Evolutionary conservation across 2,888 invertebrate species (phyloP).

Genomic region (Leucoptera coffeella): DNA sequence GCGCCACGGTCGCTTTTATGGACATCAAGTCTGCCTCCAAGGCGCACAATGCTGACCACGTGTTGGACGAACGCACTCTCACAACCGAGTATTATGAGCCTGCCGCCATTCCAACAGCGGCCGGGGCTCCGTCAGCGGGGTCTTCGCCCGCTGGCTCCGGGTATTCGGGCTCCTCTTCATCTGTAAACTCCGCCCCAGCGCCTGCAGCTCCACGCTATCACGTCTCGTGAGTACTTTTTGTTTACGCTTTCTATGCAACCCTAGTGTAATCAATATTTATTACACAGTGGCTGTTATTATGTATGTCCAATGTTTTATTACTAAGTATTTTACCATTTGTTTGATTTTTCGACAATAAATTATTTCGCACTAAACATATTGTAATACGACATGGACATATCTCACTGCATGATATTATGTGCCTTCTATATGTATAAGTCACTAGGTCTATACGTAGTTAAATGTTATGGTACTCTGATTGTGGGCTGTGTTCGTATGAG

Average conservation of each 20-base stretch:
- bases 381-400: no score
- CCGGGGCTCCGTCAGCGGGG: constrained; percentile 47
- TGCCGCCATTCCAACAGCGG: constrained; percentile 61
- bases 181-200: constrained; percentile 45
- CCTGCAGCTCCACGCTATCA: constrained; percentile 34
- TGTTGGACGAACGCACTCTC: constrained; percentile 79
- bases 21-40: constrained; percentile 95
- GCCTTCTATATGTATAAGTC: no score
- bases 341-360: no score
- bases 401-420: no score
- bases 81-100: constrained; percentile 91
- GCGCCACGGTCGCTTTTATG: constrained; percentile 91
- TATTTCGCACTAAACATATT: no score
- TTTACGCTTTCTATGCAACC: background rate
- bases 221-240: constrained; percentile 32
- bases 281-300: no score
- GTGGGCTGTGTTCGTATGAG: no score
- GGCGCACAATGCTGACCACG: constrained; percentile 86
- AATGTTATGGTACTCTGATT: no score
- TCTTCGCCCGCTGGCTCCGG: constrained; percentile 52
- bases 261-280: no score
- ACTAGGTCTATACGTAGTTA: no score
- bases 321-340: constrained; percentile 18
- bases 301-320: no score
- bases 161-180: constrained; percentile 59